A percentile compares a stretch with the other conserved stretches of the same genome.
These are phyloP conservation scores for Henricia sp. DNA, from an alignment of 53 echinoderm and acorn worm species.

Conservation along the genomic window DNA sequence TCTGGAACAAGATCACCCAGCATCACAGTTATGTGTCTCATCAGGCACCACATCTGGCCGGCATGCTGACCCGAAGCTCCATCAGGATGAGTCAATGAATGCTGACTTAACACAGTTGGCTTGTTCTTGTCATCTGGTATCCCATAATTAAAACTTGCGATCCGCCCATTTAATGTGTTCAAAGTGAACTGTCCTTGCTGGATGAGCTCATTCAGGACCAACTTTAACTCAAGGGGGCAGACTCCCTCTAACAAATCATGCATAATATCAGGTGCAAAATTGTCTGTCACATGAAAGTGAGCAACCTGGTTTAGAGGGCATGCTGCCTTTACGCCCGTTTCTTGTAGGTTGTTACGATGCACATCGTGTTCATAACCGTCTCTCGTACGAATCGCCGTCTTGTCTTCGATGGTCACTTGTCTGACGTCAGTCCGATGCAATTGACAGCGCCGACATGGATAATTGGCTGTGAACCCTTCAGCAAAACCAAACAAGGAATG, in stretches of 20 bases:
- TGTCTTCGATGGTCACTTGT: slow-evolving; percentile 8
- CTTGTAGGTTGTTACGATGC: slow-evolving; percentile 8
- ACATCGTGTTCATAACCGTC: slow-evolving; percentile 60
- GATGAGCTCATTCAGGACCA: slow-evolving; percentile 44
- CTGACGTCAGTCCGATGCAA: neutral
- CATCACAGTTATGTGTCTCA: slow-evolving; percentile 52
- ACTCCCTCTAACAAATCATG: too few species aligned
- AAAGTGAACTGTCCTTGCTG: slow-evolving; percentile 35
- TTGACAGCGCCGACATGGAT: slow-evolving; percentile 46
- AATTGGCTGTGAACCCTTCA: too few species aligned
- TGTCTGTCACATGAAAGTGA: too few species aligned
- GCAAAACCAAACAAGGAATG: slow-evolving; percentile 64
- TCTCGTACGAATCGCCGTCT: slow-evolving; percentile 8
- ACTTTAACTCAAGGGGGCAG: too few species aligned
- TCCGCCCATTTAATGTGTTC: slow-evolving; percentile 40
- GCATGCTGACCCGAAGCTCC: slow-evolving; percentile 65
- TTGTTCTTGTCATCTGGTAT: slow-evolving; percentile 60
- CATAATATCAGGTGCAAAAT: too few species aligned
- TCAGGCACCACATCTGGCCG: slow-evolving; percentile 66
- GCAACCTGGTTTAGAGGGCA: slow-evolving; percentile 35
- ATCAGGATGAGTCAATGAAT: slow-evolving; percentile 52
- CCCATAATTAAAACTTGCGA: slow-evolving; percentile 66
- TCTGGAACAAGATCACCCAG: slow-evolving; percentile 66
- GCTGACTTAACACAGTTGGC: slow-evolving; percentile 34
- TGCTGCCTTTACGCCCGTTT: slow-evolving; percentile 45